Base-by-base conservation (phyloP, 1,140 invertebrate species). In the Diorhabda carinulata region DNA sequence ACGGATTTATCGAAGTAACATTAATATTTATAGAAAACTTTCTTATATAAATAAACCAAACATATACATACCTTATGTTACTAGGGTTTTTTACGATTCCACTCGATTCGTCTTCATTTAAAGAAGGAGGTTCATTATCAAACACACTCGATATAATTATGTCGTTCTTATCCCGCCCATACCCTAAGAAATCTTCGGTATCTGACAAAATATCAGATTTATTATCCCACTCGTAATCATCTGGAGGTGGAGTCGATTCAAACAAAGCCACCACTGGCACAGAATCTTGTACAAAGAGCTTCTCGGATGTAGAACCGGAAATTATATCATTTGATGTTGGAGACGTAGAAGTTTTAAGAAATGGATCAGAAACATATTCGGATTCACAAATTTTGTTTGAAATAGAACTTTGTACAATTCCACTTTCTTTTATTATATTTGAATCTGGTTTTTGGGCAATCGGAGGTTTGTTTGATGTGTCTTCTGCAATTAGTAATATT, bases 41-140 rank as follows among this genome's bases (percentile, higher is more conserved):
- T 25, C 25, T 25, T 25, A 25, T 25, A 25, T 25, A 25, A 25
- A 25, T 25, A 25, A 25, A 25, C 25, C 9, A 57, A 57, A 57
- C n/a, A 10, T 9, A 5, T 57, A 9, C 41, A 5, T 58, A 74
- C 72, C 73, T 69, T 7, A 61, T 66, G 3, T 25, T 40, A 25
- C 58, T 64, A 45, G 62, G 45, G 67, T 77, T 72, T 60, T 61
- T 52, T 2, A 70, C 64, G 10, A 73, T 72, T 5, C 63, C 71
- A 67, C 70, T 71, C 5, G 68, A 70, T 42, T 75, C 70, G n/a
- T 75, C 70, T 9, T 57, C 10, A 61, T 57, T 65, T 6, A 77
- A 68, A 42, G 73, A 72, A 3, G 76, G 78, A 8, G 78, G 78
- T 65, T 75, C 74, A 59, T 72, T 71, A 57, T 76, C 73, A 62